phyloP scores from a whole-genome alignment of 2,113 vertebrate species.

The Burhinus oedicnemus region DNA sequence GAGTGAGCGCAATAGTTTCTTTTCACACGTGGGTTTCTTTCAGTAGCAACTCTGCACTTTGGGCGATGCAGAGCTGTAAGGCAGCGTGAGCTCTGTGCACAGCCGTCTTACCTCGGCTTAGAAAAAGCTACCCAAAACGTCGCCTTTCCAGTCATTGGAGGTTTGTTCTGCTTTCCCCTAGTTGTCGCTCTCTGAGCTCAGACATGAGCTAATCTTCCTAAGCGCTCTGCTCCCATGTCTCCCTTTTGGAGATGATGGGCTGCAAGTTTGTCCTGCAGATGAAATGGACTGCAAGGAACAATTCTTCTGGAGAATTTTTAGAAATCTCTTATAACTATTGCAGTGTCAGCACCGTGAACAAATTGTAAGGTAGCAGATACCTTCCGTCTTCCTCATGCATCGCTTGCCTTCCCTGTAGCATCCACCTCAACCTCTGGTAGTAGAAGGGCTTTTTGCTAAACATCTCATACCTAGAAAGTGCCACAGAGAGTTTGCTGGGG shows the following conservation, averaged over 20 bases:
- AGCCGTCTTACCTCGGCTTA: background rate
- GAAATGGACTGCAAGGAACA: accelerated
- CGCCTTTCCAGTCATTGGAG: background rate
- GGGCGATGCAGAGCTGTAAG: background rate
- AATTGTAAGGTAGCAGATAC: no score
- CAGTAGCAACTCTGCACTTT: background rate
- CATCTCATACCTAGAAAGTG: background rate
- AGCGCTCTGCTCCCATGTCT: accelerated
- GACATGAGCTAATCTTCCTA: accelerated
- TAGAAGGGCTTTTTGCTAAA: background rate
- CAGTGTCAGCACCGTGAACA: background rate
- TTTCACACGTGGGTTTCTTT: accelerated
- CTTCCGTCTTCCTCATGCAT: background rate
- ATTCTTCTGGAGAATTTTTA: background rate
- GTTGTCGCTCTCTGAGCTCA: background rate
- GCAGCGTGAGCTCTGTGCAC: accelerated
- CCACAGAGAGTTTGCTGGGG: background rate
- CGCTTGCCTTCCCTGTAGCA: background rate
- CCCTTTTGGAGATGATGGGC: background rate
- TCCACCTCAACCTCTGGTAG: background rate
- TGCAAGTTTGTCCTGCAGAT: background rate
- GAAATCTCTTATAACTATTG: background rate
- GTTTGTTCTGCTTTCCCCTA: background rate
- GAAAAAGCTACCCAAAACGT: background rate
- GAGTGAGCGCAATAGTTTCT: background rate